A percentile compares a stretch with the other conserved stretches of the same genome.
Evolutionary conservation across 2,888 invertebrate species (phyloP).

Genomic region (Leistus spinibarbis): DNA sequence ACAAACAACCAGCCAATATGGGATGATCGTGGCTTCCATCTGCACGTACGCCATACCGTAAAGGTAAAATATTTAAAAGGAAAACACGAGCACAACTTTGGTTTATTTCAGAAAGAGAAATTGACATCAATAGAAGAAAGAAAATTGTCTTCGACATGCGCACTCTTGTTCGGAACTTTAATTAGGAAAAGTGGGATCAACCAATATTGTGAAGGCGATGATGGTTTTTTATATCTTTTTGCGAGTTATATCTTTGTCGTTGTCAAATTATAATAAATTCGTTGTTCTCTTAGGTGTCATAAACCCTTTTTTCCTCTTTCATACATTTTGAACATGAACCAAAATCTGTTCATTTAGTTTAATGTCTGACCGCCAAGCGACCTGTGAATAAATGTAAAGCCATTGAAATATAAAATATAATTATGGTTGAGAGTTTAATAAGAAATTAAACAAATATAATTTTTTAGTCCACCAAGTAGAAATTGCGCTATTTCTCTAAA

Average conservation of each 20-base stretch:
- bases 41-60: constrained; percentile 24
- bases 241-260: neutral
- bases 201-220: neutral
- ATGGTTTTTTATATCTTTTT: neutral
- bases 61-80: constrained; percentile 33
- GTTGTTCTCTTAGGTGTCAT: no score
- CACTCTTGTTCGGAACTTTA: neutral
- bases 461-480: neutral
- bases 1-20: constrained; percentile 11
- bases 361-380: no score
- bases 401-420: no score
- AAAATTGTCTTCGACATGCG: neutral
- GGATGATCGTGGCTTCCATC: constrained; percentile 21
- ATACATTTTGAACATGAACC: no score
- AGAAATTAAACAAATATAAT: neutral
- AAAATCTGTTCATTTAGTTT: no score
- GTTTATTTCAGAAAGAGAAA: constrained; percentile 1
- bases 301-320: no score
- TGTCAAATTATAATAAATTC: no score
- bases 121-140: neutral
- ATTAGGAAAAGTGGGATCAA: neutral
- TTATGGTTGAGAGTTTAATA: neutral
- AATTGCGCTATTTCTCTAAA: neutral
- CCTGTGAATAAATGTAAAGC: no score
- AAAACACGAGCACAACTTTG: constrained; percentile 21